phyloP scores from a whole-genome alignment of 2,113 vertebrate species.

The Anarhynchus alexandrinus region DNA sequence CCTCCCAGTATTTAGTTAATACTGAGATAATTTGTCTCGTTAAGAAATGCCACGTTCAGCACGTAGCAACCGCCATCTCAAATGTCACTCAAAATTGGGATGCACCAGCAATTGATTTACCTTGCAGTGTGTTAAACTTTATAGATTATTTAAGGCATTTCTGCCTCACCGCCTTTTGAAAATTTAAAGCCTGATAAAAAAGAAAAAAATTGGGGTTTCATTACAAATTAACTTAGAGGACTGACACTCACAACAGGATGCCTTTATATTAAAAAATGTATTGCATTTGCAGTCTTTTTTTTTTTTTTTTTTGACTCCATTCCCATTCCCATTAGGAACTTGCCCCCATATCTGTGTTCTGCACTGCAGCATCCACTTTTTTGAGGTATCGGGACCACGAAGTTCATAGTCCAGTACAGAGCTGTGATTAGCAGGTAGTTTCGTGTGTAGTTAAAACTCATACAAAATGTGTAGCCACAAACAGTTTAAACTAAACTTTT shows the following conservation, averaged over 20 bases:
- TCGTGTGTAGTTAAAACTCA: background rate
- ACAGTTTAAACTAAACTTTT: background rate
- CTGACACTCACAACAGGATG: background rate
- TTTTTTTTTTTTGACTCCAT: too few relatives aligned
- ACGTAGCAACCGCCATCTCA: background rate
- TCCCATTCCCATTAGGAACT: background rate
- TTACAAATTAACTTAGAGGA: background rate
- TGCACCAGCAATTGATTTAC: background rate
- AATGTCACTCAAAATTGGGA: background rate
- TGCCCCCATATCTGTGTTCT: background rate
- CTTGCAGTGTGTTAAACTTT: background rate
- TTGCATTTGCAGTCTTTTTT: background rate
- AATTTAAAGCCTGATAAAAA: background rate
- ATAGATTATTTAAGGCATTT: background rate
- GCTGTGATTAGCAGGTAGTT: background rate
- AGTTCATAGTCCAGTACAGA: background rate
- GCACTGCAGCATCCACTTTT: background rate
- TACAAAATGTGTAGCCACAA: background rate
- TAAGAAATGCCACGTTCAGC: background rate
- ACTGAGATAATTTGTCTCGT: background rate
- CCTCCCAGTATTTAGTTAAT: background rate
- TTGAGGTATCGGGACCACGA: accelerated
- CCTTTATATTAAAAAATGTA: background rate
- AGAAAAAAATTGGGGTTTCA: background rate
- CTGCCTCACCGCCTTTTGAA: background rate